Base-by-base conservation (phyloP, 1,140 invertebrate genomes). In the Leptestheria dahalacensis region DNA sequence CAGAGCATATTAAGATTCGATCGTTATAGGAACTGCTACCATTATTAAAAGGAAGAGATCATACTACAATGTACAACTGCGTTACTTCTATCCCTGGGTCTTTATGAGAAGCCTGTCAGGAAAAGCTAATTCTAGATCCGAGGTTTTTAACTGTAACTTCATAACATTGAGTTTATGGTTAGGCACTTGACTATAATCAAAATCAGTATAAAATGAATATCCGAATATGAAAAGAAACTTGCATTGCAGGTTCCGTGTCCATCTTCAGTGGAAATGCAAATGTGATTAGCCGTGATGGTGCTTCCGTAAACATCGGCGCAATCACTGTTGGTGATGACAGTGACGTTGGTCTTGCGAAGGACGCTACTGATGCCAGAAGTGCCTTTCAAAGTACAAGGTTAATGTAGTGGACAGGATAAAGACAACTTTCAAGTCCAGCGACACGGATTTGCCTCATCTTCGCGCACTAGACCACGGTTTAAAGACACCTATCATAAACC, bases 221-320 rank as follows among this genome's bases (percentile, higher is more conserved):
- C 15, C 6, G 33, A 9, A 9, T 9, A 15, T 9, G 33, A 41
- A 41, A 50, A 50, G 11, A 20, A 41, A 33, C 18, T 53, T 60
- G 52, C 58, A 29, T 28, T 50, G 58, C 58, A 60, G 23, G 48
- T 50, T 28, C 58, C 58, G 12, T 52, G 15, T 9, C 58, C 58
- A 12, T 33, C 51, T 25, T 23, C 6, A 12, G 48, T 52, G 20
- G 24, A 25, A 15, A 52, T 51, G 49, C 58, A 60, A 15, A 60
- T 9, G 48, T 33, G 49, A n/a, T 50, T 51, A 26, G 26, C 58
- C 15, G 50, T 53, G 23, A 60, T 52, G 51, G 23, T 60, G 28
- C 41, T 29, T 26, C 58, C 58, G 26, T 50, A 60, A 52, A 28
- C 26, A 20, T 48, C 58, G 23, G 25, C 25, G 58, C 58, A 60